Base-by-base conservation (phyloP, 2,113 vertebrate genomes). In the Salvelinus sp. region DNA sequence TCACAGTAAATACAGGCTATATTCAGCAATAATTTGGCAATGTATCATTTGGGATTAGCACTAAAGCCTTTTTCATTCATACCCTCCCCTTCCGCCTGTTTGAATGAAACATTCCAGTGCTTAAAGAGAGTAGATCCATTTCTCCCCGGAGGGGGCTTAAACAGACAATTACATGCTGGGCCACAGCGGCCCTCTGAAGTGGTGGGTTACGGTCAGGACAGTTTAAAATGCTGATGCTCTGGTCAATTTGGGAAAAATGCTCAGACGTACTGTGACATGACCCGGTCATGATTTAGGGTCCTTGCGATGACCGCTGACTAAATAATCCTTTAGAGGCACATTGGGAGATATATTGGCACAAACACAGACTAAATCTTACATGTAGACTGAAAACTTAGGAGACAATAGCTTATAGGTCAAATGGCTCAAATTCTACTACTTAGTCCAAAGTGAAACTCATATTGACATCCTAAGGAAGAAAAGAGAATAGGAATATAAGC, bases 71-170 rank as follows among this genome's bases (percentile, higher is more conserved):
- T 66, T 60, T 60, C 33, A 38, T 3, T 58, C n/a, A n/a, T 33
- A 66, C 70, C 78, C 50, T 10, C 14, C 62, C 75, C 81, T 54
- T 23, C 33, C 67, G 16, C n/a, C 70, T 62, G 87, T 83, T 86
- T 77, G 83, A 88, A 81, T 79, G 81, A 85, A 64, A 68, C 27
- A 69, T 50, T 67, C 22, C 82, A 63, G 63, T 71, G 66, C 20
- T 63, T 74, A 64, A 76, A 77, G 9, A 30, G 25, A 76, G 67
- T 81, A 44, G 76, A 70, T 63, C 70, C 25, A 66, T 74, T 87
- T 82, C 70, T 76, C 82, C 77, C 85, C 16, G 2, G 78, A 67
- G 77, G 62, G 23, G 6, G 0, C 3, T 81, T 88, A 80, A 65
- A 81, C 69, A 81, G 72, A 76, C 73, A 72, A 76, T 86, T 83